Percentiles rank a stretch among this genome's conserved stretches.
Evolutionary conservation across 1,140 invertebrate genomes (phyloP).

Genomic region (Sitobion miscanthi): DNA sequence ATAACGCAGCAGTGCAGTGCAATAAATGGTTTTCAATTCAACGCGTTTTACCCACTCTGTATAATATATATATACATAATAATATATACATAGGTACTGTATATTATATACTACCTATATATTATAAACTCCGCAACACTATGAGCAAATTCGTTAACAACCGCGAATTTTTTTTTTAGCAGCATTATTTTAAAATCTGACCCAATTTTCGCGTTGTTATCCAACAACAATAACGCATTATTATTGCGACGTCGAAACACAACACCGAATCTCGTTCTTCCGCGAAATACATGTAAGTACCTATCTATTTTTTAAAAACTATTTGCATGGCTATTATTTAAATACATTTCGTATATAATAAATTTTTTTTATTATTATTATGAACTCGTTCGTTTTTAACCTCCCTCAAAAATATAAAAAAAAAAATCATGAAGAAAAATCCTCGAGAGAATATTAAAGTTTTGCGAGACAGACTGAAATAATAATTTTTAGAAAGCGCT

Average conservation of each 20-base stretch:
- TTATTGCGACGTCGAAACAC: not conserved
- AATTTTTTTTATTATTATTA: not conserved
- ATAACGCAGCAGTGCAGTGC: too few relatives aligned
- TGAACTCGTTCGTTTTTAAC: not conserved
- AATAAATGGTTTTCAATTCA: not conserved
- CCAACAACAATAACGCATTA: not conserved
- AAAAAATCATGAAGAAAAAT: not conserved
- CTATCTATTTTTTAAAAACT: not conserved
- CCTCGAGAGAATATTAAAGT: not conserved
- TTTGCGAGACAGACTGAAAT: not conserved
- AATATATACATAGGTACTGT: not conserved
- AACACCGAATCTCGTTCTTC: not conserved
- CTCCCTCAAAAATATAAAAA: not conserved
- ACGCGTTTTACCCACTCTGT: not conserved
- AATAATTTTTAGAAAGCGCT: not conserved
- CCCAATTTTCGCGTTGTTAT: not conserved
- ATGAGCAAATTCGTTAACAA: not conserved
- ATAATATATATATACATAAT: too few relatives aligned
- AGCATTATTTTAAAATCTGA: constrained; percentile 2
- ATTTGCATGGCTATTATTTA: not conserved
- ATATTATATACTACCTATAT: not conserved
- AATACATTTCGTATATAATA: not conserved
- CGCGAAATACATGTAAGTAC: not conserved
- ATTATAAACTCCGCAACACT: not conserved
- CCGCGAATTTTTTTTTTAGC: not conserved